phyloP scores from a whole-genome alignment of 2,113 vertebrate species.

The Pelodiscus sinensis region DNA sequence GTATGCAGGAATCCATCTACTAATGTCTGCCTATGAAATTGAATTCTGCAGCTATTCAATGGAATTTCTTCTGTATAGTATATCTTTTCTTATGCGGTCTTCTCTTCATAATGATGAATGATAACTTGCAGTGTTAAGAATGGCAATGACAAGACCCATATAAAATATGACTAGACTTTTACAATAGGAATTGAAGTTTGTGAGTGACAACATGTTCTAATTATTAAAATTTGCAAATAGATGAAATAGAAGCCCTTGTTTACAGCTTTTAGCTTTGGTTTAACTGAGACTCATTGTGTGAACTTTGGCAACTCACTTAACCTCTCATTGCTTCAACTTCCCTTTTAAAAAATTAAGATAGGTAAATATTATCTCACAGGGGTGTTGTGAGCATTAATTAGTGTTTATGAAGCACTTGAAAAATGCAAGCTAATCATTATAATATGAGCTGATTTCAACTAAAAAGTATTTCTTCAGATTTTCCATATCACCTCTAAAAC shows the following conservation, averaged over 20 bases:
- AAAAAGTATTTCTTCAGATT: not conserved
- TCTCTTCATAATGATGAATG: not conserved
- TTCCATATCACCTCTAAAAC: not conserved
- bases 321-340: not conserved
- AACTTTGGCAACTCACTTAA: not conserved
- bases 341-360: not conserved
- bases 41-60: not conserved
- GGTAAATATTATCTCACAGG: conserved; percentile 73
- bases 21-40: not conserved
- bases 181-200: not conserved
- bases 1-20: not conserved
- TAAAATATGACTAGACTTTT: not conserved
- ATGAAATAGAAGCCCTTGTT: not conserved
- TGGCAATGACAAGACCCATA: not conserved
- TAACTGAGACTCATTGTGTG: not conserved
- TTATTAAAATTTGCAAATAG: not conserved
- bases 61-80: not conserved
- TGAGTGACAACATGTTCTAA: not conserved
- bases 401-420: conserved; percentile 1
- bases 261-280: not conserved
- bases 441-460: not conserved
- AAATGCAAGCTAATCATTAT: conserved; percentile 2
- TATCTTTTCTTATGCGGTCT: not conserved
- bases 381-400: conserved; percentile 64
- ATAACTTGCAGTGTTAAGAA: not conserved